These are phyloP conservation scores for Bombyx mori DNA, from an alignment of 1,140 invertebrate species.

Conservation along the genomic window DNA sequence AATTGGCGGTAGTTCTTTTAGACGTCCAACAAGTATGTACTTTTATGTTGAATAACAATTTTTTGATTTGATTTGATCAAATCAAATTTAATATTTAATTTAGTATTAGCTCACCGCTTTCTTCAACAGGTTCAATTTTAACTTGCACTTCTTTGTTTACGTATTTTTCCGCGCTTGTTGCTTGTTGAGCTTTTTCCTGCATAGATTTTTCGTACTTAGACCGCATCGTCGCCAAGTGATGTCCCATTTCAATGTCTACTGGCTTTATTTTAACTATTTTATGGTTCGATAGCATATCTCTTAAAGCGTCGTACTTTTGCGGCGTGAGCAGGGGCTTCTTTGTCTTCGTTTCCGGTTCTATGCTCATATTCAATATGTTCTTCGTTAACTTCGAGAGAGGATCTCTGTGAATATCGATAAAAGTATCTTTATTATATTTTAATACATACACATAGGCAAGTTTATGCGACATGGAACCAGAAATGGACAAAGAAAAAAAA, in stretches of 20 bases:
- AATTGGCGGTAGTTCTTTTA: too few relatives aligned
- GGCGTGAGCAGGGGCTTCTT: slow-evolving; percentile 37
- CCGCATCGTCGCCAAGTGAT: slow-evolving; percentile 44
- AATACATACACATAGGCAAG: too few relatives aligned
- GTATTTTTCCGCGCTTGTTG: too few relatives aligned
- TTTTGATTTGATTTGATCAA: too few relatives aligned
- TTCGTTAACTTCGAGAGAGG: slow-evolving; percentile 60
- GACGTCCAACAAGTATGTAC: too few relatives aligned
- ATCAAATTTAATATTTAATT: too few relatives aligned
- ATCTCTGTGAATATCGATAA: slow-evolving; percentile 40
- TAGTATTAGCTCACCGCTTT: too few relatives aligned
- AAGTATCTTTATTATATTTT: background rate
- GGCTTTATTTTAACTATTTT: slow-evolving; percentile 64
- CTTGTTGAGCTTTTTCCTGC: slow-evolving; percentile 33
- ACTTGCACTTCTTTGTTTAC: too few relatives aligned
- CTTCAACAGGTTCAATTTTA: too few relatives aligned
- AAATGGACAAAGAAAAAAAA: too few relatives aligned
- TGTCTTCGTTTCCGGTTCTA: slow-evolving; percentile 44
- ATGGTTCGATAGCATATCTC: slow-evolving; percentile 58
- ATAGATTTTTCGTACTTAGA: slow-evolving; percentile 43
- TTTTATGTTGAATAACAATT: too few relatives aligned
- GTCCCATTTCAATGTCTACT: slow-evolving; percentile 50
- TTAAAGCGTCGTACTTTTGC: slow-evolving; percentile 57
- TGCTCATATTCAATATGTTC: slow-evolving; percentile 63
- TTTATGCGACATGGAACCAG: too few relatives aligned